Conservation (phyloP, 2,797 vertebrate genomes). For the Onychomys arenicola region DNA sequence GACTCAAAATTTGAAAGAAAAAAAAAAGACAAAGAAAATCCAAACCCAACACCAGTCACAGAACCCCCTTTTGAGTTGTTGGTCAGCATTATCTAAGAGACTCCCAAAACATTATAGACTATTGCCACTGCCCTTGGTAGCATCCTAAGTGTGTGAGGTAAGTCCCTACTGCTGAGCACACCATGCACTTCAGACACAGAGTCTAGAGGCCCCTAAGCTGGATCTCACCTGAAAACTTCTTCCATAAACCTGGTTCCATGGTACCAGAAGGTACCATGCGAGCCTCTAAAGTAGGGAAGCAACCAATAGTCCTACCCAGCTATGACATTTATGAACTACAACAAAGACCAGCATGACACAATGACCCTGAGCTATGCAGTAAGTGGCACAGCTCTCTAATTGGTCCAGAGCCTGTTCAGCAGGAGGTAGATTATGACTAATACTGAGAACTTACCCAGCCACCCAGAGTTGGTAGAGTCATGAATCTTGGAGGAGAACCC, state of each 20-base stretch:
- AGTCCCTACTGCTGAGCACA: neutral
- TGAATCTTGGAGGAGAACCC: neutral
- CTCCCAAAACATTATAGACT: neutral
- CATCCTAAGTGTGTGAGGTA: neutral
- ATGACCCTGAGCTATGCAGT: neutral
- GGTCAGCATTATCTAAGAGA: neutral
- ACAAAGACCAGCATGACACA: neutral
- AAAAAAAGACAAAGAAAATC: neutral
- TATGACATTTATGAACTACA: neutral
- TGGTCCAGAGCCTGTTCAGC: neutral
- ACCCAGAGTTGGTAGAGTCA: neutral
- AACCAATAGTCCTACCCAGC: neutral
- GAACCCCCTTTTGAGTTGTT: neutral
- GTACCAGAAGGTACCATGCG: neutral
- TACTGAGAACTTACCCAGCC: neutral
- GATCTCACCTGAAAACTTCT: neutral
- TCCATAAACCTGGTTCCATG: too few relatives aligned
- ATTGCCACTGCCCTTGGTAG: neutral
- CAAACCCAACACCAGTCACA: neutral
- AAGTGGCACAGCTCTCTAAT: neutral
- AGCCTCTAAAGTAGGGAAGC: neutral
- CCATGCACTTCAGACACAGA: neutral
- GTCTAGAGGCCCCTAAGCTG: neutral
- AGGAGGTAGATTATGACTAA: neutral
- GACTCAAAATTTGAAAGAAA: neutral